phyloP scores from a whole-genome alignment of 2,113 vertebrate genomes.

The Apistogramma diplotaenia region DNA sequence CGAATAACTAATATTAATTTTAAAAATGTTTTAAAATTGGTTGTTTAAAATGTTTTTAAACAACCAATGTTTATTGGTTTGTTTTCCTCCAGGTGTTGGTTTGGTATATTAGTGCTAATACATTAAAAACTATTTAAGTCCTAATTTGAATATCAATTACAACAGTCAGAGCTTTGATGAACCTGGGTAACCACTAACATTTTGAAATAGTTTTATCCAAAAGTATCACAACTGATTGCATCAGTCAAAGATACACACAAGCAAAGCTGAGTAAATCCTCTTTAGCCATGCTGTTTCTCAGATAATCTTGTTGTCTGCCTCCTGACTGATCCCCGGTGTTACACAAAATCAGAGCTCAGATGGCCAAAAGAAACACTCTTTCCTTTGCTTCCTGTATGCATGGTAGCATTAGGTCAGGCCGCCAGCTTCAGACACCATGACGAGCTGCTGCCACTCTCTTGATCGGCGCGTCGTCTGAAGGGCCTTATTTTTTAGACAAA shows the following conservation, averaged over 20 bases:
- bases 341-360: conserved; percentile 13
- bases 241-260: neutral
- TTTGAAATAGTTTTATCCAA: neutral
- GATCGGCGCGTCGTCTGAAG: conserved; percentile 1
- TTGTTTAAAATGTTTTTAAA: too few relatives aligned
- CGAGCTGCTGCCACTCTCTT: conserved; percentile 21
- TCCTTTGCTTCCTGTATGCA: conserved; percentile 53
- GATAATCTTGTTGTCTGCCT: neutral
- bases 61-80: neutral
- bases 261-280: neutral
- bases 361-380: conserved; percentile 13
- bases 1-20: neutral
- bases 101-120: neutral
- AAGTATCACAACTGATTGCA: neutral
- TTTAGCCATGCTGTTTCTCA: neutral
- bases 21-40: too few relatives aligned
- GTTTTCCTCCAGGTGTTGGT: neutral
- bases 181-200: neutral
- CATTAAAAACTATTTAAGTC: neutral
- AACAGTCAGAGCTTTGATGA: neutral
- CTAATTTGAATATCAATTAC: too few relatives aligned
- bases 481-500: conserved; percentile 12
- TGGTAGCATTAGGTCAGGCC: conserved; percentile 42
- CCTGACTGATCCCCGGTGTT: neutral
- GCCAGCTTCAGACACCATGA: conserved; percentile 43